Conservation (phyloP, 2,113 vertebrate genomes). For the Platysteira castanea region DNA sequence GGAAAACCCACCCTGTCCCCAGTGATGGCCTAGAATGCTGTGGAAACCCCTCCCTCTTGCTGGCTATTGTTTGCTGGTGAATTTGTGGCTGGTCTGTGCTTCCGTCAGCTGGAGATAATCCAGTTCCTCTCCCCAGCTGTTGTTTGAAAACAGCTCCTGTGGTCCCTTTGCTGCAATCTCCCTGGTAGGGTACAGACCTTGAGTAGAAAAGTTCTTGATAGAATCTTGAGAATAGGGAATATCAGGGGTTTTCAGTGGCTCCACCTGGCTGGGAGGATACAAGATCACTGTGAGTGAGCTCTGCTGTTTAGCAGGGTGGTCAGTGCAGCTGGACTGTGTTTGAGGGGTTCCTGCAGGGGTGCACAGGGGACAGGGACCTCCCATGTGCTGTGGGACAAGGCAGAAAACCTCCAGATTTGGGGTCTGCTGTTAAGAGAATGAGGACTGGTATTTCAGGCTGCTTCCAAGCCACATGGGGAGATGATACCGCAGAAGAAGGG, state of each 20-base stretch:
- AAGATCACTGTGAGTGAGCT: neutral
- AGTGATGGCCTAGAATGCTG: neutral
- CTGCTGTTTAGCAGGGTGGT: too few species aligned
- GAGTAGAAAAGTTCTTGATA: neutral
- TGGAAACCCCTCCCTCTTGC: neutral
- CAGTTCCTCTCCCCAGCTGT: neutral
- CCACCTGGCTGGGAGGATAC: neutral
- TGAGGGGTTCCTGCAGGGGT: neutral
- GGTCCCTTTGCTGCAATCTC: neutral
- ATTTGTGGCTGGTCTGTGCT: neutral
- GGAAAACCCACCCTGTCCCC: neutral
- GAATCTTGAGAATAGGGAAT: neutral
- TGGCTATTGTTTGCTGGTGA: neutral
- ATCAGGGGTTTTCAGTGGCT: neutral
- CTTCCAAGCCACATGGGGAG: neutral
- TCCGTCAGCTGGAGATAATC: neutral
- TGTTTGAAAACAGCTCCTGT: neutral
- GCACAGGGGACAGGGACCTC: neutral
- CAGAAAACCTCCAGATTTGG: neutral
- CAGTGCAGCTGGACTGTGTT: neutral
- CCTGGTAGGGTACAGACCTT: neutral
- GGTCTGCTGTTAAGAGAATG: neutral
- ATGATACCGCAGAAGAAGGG: neutral
- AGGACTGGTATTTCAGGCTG: neutral
- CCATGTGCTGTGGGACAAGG: neutral